Evolutionary conservation across 2,888 invertebrate species (phyloP), one percentile per base, ranked within the genome.

Genomic region (Aspidiotus rigidus): DNA sequence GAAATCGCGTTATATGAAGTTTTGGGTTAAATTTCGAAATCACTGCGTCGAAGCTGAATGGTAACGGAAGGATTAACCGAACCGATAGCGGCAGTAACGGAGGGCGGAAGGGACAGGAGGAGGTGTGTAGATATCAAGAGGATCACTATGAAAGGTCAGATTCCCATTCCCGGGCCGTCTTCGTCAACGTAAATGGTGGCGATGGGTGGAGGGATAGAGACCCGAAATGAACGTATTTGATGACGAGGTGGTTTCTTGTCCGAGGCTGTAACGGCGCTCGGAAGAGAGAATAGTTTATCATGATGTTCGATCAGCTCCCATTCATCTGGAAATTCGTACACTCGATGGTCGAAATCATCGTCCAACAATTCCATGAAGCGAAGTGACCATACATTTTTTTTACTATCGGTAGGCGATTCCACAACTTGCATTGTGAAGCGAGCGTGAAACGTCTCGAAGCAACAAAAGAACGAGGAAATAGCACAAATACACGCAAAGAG

Each of bases 241-340:
- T 56, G 56, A 10, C 56, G 16, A 8, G 9, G 9, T 15, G 56
- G 56, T 8, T 13, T 56, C 16, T 56, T 56, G 8, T 56, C 15
- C 7, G 9, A 56, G 7, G 56, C 56, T 13, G 56, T 56, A 8
- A n/a, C 16, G 8, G 56, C 56, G 8, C 10, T 8, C 8, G 56
- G 56, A n/a, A 56, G 56, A 56, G 56, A 10, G 16, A 56, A 56
- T n/a, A 56, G 15, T 56, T 56, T 56, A 56, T 56, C 16, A 15
- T 56, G 56, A 56, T 56, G 56, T 10, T 10, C 9, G 9, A 56
- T 13, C 9, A 13, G 10, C 7, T 10, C 8, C 7, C 8, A 56
- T 8, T 56, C 56, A 8, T 10, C 15, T 8, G 56, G 56, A n/a
- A 56, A n/a, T n/a, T 10, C 16, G 56, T 56, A 56, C 10, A 15